These are phyloP conservation scores for Aegithalos caudatus DNA, from an alignment of 2,113 vertebrate genomes.

Conservation along the genomic window DNA sequence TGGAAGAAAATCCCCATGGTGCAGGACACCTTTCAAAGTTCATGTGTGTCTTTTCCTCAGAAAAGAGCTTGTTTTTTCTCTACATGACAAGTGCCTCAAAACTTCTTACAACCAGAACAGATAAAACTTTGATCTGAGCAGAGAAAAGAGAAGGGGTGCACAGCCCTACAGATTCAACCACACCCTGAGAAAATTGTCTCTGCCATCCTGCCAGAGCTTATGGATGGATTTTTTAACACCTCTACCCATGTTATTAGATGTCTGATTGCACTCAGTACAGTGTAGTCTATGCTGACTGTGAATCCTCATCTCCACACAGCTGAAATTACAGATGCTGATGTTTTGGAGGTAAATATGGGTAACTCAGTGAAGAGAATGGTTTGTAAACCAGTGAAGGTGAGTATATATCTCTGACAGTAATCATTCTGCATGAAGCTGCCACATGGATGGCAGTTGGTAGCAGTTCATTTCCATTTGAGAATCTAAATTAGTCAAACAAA, in stretches of 20 bases:
- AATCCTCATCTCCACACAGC: neutral
- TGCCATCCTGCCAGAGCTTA: neutral
- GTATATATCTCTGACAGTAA: neutral
- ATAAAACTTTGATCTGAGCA: neutral
- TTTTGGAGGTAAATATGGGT: neutral
- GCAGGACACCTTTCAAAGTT: neutral
- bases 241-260: neutral
- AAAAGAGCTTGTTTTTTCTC: neutral
- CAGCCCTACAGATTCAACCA: neutral
- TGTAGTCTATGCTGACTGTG: neutral
- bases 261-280: neutral
- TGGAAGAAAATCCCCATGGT: neutral
- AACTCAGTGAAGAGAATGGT: neutral
- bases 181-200: neutral
- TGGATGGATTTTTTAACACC: neutral
- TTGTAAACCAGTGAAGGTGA: neutral
- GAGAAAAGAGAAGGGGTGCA: neutral
- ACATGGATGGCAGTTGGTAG: neutral
- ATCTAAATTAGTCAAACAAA: neutral
- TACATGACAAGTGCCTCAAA: neutral
- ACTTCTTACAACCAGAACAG: neutral
- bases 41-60: neutral
- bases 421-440: neutral
- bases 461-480: neutral
- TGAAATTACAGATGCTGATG: neutral